A percentile compares a stretch with the other conserved stretches of the same genome.
Conservation (phyloP, 1,140 invertebrate species). For the Lordiphosa stackelbergi region DNA sequence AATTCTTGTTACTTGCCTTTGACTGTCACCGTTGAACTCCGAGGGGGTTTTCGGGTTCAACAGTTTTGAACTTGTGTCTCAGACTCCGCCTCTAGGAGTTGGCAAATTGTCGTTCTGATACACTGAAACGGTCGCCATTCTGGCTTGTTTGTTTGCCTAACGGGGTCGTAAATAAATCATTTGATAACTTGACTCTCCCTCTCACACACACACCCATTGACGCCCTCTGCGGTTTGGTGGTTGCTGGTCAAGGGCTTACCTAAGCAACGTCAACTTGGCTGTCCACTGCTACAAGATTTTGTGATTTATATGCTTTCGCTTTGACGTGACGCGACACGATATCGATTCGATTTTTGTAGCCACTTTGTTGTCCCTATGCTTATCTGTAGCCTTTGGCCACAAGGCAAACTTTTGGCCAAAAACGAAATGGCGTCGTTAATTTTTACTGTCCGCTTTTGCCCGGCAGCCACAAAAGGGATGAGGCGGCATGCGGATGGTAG, state of each 20-base stretch:
- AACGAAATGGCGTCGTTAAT: constrained; percentile 64
- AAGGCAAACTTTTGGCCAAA: constrained; percentile 55
- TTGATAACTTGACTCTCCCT: constrained; percentile 62
- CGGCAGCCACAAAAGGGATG: constrained; percentile 8
- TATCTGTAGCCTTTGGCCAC: constrained; percentile 41
- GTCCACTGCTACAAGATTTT: constrained; percentile 67
- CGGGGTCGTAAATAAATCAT: constrained; percentile 73
- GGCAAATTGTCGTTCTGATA: constrained; percentile 54
- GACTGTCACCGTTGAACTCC: constrained; percentile 17
- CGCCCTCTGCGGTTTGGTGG: constrained; percentile 13
- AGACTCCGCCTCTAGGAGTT: constrained; percentile 15
- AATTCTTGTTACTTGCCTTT: constrained; percentile 43
- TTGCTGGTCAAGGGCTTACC: constrained; percentile 62
- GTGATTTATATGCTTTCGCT: constrained; percentile 71
- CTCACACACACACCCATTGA: constrained; percentile 10
- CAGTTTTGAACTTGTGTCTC: constrained; percentile 60
- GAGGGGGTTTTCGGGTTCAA: constrained; percentile 50
- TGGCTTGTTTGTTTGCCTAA: constrained; percentile 67
- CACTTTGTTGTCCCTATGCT: constrained; percentile 53
- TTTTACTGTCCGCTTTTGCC: constrained; percentile 48
- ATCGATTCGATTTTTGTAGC: constrained; percentile 45
- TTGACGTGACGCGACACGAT: constrained; percentile 53
- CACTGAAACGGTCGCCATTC: constrained; percentile 14
- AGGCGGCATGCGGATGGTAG: constrained; percentile 13
- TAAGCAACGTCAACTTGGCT: constrained; percentile 50